phyloP scores from a whole-genome alignment of 2,113 vertebrate genomes.

The Chlamydotis undulata region DNA sequence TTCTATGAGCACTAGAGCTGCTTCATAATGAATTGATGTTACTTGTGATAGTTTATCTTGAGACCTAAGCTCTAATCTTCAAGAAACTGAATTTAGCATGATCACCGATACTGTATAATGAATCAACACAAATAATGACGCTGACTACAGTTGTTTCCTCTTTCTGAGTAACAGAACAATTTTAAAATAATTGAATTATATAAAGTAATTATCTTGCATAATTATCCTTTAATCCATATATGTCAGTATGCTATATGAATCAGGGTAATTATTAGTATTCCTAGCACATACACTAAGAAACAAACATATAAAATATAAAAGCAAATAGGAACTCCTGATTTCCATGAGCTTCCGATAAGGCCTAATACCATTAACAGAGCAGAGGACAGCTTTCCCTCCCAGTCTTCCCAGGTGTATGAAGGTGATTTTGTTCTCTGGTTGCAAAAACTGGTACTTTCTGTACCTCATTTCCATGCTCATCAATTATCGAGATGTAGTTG shows the following conservation, averaged over 20 bases:
- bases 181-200: background rate
- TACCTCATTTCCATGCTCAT: conserved; percentile 87
- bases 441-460: background rate
- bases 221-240: background rate
- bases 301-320: background rate
- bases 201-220: background rate
- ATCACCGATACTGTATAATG: background rate
- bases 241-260: background rate
- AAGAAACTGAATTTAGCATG: background rate
- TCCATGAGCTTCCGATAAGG: background rate
- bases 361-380: background rate
- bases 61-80: background rate
- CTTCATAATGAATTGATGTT: background rate
- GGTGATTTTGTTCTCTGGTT: background rate
- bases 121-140: background rate
- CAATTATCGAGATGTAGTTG: conserved; percentile 89
- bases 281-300: background rate
- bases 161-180: background rate
- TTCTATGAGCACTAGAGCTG: background rate
- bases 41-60: background rate
- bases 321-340: background rate
- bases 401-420: background rate
- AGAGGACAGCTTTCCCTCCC: background rate
- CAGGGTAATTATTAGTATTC: background rate
- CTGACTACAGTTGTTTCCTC: background rate